Evolutionary conservation across 2,797 vertebrate species (phyloP).

Genomic region (Falco peregrinus): DNA sequence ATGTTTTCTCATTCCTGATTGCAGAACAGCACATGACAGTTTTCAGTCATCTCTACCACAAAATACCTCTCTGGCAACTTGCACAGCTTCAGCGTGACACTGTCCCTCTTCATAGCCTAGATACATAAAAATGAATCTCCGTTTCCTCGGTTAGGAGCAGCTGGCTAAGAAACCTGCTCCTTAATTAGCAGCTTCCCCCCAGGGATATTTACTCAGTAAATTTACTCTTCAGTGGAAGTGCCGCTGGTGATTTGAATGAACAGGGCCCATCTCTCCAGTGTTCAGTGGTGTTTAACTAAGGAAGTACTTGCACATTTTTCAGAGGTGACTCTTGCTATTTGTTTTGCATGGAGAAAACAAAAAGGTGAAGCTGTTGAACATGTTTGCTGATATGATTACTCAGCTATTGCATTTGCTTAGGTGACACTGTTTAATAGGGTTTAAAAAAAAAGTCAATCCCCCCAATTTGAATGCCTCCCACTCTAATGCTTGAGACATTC

Average conservation of each 20-base stretch:
- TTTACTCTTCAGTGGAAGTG: conserved; percentile 64
- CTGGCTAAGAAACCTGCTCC: conserved; percentile 63
- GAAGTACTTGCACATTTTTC: neutral
- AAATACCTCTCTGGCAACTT: conserved; percentile 30
- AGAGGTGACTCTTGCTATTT: neutral
- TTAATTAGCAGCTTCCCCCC: conserved; percentile 72
- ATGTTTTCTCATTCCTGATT: neutral
- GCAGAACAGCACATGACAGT: neutral
- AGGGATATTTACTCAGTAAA: conserved; percentile 65
- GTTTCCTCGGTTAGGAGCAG: conserved; percentile 43
- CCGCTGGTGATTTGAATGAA: conserved; percentile 51
- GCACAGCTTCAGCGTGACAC: neutral
- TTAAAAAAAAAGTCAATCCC: neutral
- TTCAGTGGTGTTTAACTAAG: neutral
- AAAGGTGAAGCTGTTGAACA: neutral
- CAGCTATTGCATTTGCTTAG: neutral
- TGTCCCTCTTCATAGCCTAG: neutral
- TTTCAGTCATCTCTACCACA: neutral
- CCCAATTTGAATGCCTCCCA: neutral
- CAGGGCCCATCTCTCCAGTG: neutral
- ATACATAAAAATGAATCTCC: conserved; percentile 54
- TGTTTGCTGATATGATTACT: neutral
- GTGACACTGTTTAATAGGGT: neutral
- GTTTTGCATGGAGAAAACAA: neutral
- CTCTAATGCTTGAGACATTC: neutral